Evolutionary conservation across 2,113 vertebrate genomes (phyloP), one percentile per base, ranked within the genome.

Genomic region (Crypturellus undulatus): DNA sequence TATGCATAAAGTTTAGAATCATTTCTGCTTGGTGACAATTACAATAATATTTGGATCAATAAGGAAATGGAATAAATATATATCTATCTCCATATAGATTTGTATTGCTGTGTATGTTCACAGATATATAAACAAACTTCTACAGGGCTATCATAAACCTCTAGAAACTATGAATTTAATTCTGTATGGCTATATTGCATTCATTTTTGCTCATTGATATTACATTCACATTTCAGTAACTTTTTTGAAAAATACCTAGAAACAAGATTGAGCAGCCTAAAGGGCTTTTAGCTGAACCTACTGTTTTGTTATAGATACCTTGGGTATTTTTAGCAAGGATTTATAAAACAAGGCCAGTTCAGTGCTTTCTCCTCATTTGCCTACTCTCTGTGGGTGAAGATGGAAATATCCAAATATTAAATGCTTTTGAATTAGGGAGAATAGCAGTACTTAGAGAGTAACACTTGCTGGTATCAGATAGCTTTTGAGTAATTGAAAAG

Each of bases 191-290:
- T 72, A 5, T 20, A 73, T 63, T 84, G 36, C 36, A 54, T 87
- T 91, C 77, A 77, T 89, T 93, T 85, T 36, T 21, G 69, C 89
- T 32, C 54, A 87, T 14, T 91, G 67, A 58, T 40, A 70, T 91
- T 87, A 62, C 32, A 71, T 69, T 87, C 59, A 87, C n/a, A 73
- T 47, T 79, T 47, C 71, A 89, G 24, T 69, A 54, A 36, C 65
- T 58, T 47, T 56, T 90, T 58, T 78, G 3, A 28, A 82, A 59
- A 54, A 64, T 91, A 89, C 63, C 12, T 69, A 77, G 79, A 89
- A 92, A 85, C 14, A 69, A 77, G 51, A 32, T 22, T 91, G 67
- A 91, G 82, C 54, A 87, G 12, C 62, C 54, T 76, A 25, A 40
- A 93, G 54, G 56, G 42, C 21, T 88, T 93, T 92, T 70, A 70